Conservation (phyloP, 2,797 vertebrate species). For the Lacerta viridis region DNA sequence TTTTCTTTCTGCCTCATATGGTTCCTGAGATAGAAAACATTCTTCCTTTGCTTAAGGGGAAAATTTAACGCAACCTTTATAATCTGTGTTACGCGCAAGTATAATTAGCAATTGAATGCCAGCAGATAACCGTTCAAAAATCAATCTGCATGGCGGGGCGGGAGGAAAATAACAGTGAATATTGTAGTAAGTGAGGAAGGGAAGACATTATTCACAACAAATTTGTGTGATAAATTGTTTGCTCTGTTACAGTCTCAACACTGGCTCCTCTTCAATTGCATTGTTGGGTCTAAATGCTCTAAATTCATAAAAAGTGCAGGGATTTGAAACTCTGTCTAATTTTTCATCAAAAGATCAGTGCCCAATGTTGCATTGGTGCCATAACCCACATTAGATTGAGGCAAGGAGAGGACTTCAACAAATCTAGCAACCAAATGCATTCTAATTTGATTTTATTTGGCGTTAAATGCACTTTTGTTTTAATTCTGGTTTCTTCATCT, state of each 20-base stretch:
- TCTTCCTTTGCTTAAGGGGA: conserved; percentile 30
- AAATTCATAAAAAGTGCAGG: not conserved
- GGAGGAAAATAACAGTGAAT: conserved; percentile 52
- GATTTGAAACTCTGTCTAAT: not conserved
- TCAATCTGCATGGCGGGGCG: conserved; percentile 45
- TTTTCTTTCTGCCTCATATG: conserved; percentile 2
- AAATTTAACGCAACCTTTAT: conserved; percentile 41
- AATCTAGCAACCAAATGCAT: not conserved
- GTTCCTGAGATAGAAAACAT: conserved; percentile 37
- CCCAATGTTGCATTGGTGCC: not conserved
- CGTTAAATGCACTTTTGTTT: not conserved
- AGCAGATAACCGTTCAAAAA: conserved; percentile 56
- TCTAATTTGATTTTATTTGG: not conserved
- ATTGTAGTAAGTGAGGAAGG: conserved; percentile 43
- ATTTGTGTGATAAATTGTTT: conserved; percentile 46
- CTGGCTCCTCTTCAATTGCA: conserved; percentile 24
- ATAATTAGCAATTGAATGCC: conserved; percentile 51
- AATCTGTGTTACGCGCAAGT: conserved; percentile 27
- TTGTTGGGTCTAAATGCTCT: conserved; percentile 32
- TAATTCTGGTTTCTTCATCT: not conserved
- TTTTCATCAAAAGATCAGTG: conserved; percentile 24
- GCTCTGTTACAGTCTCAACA: conserved; percentile 10
- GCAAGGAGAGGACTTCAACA: not conserved
- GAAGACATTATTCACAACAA: conserved; percentile 41
- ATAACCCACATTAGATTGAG: not conserved